A percentile compares a stretch with the other conserved stretches of the same genome.
Evolutionary conservation across 2,113 vertebrate genomes (phyloP).

Genomic region (Cyprinodon brontotheroides): DNA sequence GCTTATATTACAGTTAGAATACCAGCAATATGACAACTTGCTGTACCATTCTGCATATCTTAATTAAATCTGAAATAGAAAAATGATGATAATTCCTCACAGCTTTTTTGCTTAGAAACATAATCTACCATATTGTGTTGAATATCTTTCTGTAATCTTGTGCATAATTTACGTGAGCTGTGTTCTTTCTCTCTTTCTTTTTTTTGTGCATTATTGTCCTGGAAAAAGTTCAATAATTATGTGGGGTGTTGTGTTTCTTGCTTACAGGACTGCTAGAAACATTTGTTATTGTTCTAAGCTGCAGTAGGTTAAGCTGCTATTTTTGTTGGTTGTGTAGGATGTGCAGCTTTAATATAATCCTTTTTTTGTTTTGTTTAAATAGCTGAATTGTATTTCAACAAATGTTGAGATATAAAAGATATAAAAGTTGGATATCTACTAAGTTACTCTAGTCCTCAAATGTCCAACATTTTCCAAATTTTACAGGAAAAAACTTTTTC

Average conservation of each 20-base stretch:
- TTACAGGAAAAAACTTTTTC: background rate
- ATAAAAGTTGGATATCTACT: no score
- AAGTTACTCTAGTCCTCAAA: background rate
- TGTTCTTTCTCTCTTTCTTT: background rate
- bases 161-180: background rate
- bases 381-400: background rate
- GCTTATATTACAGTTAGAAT: background rate
- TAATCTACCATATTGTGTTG: background rate
- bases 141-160: conserved; percentile 7
- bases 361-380: background rate
- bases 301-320: background rate
- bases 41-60: conserved; percentile 40
- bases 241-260: background rate
- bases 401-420: background rate
- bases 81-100: conserved; percentile 1
- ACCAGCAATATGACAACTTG: conserved; percentile 1
- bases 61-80: conserved; percentile 41
- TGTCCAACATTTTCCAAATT: background rate
- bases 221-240: background rate
- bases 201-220: background rate
- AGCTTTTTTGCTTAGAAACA: conserved; percentile 7
- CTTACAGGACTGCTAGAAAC: background rate
- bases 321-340: background rate
- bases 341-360: background rate
- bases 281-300: background rate